Evolutionary conservation across 2,888 invertebrate species (phyloP), one percentile per base, ranked within the genome.

Genomic region (Luperina nickerlii): DNA sequence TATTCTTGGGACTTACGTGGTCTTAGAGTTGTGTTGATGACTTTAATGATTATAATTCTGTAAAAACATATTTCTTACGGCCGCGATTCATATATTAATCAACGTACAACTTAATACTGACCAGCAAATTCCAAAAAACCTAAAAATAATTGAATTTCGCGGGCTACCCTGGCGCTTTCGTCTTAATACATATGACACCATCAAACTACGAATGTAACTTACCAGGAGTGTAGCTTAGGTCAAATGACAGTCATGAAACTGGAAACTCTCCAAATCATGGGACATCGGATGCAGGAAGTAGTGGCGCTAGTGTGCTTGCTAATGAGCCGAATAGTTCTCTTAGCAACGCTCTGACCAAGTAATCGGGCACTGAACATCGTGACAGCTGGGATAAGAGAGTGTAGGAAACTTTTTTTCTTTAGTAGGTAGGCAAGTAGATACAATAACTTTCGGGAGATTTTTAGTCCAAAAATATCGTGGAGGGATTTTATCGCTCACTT

Each of bases 291-390:
- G 76, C 66, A 24, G 68, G 57, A 70, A 38, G 32, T 70, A 73
- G 20, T 63, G 57, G 63, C 63, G 38, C 71, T 71, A 54, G 81
- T 62, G 42, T 48, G 68, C 62, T 84, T 68, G 81, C 87, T 85
- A 85, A 85, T 85, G 88, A 85, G 65, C 60, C 20, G n/a, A 32
- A 65, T 65, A 51, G 87, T 76, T 76, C 70, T 73, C 73, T 32
- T 62, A 74, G 73, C 8, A 60, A 63, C 51, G 63, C 38, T 73
- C 65, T 84, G 85, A 79, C 48, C 38, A n/a, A 69, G 63, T 84
- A 66, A 78, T 69, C 24, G 24, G 24, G 57, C 54, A 54, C 24
- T 42, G 74, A 76, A 57, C 11, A 65, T 74, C 5, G 20, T 6
- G 45, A 18, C 13, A 20, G 9, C 20, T 4, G 2, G 32, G 15